Evolutionary conservation across 2,888 invertebrate species (phyloP).

Genomic region (Griposia aprilina): DNA sequence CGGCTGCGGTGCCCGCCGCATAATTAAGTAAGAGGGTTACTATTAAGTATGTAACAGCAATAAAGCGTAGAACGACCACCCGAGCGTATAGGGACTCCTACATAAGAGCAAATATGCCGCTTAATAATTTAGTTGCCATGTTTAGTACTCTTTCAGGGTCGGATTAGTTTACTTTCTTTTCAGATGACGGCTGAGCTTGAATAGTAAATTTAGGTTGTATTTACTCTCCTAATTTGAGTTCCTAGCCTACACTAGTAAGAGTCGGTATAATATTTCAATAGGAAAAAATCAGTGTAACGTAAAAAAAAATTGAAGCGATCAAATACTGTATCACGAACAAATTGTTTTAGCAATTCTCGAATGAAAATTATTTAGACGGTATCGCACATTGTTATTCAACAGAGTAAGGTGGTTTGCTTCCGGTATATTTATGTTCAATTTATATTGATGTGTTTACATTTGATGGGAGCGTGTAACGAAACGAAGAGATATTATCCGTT

Average conservation of each 20-base stretch:
- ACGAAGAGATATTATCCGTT: constrained; percentile 66
- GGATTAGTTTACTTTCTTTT: constrained; percentile 49
- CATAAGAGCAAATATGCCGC: constrained; percentile 81
- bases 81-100: constrained; percentile 76
- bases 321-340: constrained; percentile 40
- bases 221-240: not conserved
- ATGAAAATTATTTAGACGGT: constrained; percentile 42
- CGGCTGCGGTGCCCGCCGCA: constrained; percentile 81
- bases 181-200: constrained; percentile 22
- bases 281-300: constrained; percentile 13
- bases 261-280: not conserved
- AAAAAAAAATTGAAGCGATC: constrained; percentile 16
- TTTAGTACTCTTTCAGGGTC: constrained; percentile 68
- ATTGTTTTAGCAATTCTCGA: constrained; percentile 31
- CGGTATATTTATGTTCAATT: constrained; percentile 63
- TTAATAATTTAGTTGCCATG: constrained; percentile 77
- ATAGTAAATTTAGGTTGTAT: not conserved
- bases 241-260: not conserved
- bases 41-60: constrained; percentile 89
- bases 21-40: constrained; percentile 89
- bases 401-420: constrained; percentile 40
- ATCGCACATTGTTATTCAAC: constrained; percentile 48
- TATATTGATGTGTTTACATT: constrained; percentile 57
- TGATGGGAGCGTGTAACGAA: constrained; percentile 46
- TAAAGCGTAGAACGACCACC: constrained; percentile 81